Evolutionary conservation across 1,140 invertebrate species (phyloP).

Genomic region (Camponotus pennsylvanicus): DNA sequence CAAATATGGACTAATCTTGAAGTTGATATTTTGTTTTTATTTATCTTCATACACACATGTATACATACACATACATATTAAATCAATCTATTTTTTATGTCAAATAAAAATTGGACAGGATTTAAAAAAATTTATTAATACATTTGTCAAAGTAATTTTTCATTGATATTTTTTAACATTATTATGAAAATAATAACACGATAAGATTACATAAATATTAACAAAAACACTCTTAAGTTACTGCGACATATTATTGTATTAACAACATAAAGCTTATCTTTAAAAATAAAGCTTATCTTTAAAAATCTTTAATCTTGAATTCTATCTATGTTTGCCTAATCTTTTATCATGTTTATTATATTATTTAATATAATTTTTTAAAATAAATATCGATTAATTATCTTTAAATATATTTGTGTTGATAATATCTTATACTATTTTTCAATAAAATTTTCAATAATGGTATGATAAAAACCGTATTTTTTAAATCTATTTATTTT

Average conservation of each 20-base stretch:
- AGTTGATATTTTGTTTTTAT: conserved; percentile 4
- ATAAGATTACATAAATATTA: neutral
- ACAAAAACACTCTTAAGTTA: neutral
- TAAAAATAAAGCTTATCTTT: neutral
- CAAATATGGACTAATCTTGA: neutral
- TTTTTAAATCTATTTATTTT: neutral
- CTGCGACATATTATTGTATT: neutral
- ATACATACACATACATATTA: neutral
- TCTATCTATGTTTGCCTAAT: neutral
- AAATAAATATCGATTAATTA: neutral
- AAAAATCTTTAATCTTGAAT: neutral
- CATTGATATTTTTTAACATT: neutral
- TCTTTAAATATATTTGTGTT: neutral
- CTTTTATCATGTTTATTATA: neutral
- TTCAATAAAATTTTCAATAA: conserved; percentile 10
- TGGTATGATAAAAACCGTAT: neutral
- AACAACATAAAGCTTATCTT: neutral
- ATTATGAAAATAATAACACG: neutral
- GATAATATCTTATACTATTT: neutral
- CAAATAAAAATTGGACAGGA: neutral
- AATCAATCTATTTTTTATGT: neutral
- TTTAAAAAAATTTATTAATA: neutral
- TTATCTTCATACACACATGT: neutral
- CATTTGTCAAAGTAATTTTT: neutral
- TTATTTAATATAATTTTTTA: neutral